These are phyloP conservation scores for Drosophila pallidifrons DNA, from an alignment of 1,140 invertebrate species.

Conservation along the genomic window DNA sequence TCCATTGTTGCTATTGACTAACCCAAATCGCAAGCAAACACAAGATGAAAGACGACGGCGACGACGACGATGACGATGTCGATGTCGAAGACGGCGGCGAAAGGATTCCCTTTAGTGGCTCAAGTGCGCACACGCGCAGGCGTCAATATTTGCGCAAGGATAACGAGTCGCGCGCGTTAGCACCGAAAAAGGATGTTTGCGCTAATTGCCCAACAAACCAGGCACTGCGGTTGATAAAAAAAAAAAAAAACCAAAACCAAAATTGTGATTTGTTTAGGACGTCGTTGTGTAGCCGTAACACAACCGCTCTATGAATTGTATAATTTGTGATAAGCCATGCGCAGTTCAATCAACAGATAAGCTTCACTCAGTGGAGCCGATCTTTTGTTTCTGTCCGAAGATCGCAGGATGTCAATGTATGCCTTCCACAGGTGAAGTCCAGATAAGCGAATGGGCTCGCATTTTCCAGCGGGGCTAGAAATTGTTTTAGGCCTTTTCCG, in stretches of 20 bases:
- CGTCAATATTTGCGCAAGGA: constrained; percentile 78
- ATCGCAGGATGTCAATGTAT: constrained; percentile 68
- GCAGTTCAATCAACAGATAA: constrained; percentile 72
- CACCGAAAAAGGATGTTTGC: constrained; percentile 74
- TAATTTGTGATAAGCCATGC: constrained; percentile 68
- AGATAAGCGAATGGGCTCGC: constrained; percentile 54
- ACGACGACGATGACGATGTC: constrained; percentile 21
- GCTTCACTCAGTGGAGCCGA: constrained; percentile 49
- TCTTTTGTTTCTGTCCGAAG: constrained; percentile 34
- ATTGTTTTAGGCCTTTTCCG: constrained; percentile 69
- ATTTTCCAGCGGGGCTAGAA: constrained; percentile 34
- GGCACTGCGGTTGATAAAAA: constrained; percentile 68
- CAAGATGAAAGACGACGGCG: constrained; percentile 66
- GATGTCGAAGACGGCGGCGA: constrained; percentile 35
- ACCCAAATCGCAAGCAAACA: constrained; percentile 61
- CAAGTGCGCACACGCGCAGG: constrained; percentile 69
- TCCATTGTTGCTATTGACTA: constrained; percentile 56
- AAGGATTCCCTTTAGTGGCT: constrained; percentile 67
- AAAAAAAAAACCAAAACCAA: constrained; percentile 31
- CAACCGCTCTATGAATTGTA: constrained; percentile 42
- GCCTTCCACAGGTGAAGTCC: constrained; percentile 62
- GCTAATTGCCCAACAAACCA: constrained; percentile 65
- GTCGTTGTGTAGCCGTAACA: background rate
- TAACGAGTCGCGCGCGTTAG: constrained; percentile 56
- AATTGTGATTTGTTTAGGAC: constrained; percentile 72